phyloP scores from a whole-genome alignment of 2,888 invertebrate genomes.

The Cetonia aurata region DNA sequence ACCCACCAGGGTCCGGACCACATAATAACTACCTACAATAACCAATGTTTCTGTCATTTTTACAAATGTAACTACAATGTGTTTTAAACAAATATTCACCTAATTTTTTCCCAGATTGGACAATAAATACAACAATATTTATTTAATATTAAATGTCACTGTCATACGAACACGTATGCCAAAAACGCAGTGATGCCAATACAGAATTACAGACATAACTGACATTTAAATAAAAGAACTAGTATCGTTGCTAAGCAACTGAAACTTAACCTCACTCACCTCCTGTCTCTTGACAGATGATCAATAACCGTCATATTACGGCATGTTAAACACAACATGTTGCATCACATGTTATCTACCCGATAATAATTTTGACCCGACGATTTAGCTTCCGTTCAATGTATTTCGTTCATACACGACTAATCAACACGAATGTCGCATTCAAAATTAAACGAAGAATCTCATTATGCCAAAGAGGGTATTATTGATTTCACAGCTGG shows the following conservation, averaged over 20 bases:
- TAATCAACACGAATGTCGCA: slow-evolving; percentile 22
- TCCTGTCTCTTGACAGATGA: not conserved
- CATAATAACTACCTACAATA: slow-evolving; percentile 55
- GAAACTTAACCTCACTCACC: not conserved
- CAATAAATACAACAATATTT: slow-evolving; percentile 17
- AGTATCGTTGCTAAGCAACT: not conserved
- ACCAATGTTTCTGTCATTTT: not conserved
- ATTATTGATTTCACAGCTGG: slow-evolving; percentile 86
- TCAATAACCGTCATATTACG: slow-evolving; percentile 5
- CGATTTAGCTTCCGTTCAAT: not conserved
- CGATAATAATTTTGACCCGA: slow-evolving; percentile 10
- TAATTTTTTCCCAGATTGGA: slow-evolving; percentile 35
- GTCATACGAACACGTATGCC: slow-evolving; percentile 34
- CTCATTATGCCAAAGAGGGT: slow-evolving; percentile 72
- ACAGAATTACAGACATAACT: not conserved
- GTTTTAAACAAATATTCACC: slow-evolving; percentile 7
- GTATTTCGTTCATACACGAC: slow-evolving; percentile 4
- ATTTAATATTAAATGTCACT: slow-evolving; percentile 37
- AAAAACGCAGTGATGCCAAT: slow-evolving; percentile 6
- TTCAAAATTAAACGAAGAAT: slow-evolving; percentile 11
- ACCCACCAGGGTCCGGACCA: slow-evolving; percentile 57
- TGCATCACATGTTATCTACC: slow-evolving; percentile 31
- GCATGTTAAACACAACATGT: slow-evolving; percentile 5
- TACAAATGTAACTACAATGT: not conserved
- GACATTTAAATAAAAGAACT: not conserved